These are phyloP conservation scores for Hyposoter didymator DNA, from an alignment of 2,888 invertebrate species.

Conservation along the genomic window DNA sequence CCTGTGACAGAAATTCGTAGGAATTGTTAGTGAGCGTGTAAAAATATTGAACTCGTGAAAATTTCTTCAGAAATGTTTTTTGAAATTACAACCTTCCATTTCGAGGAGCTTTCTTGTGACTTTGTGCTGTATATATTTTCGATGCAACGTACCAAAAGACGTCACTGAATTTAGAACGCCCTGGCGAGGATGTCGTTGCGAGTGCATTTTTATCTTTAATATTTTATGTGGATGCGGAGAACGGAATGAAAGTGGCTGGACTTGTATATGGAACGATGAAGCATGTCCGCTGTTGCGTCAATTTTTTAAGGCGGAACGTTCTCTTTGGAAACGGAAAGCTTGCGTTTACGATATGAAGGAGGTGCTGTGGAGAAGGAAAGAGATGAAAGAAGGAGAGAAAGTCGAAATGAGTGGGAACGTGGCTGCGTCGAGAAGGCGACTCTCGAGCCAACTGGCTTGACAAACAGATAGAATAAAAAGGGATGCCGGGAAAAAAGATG, in stretches of 20 bases:
- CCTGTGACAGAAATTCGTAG: background rate
- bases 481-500: slow-evolving; percentile 12
- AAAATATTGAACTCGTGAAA: background rate
- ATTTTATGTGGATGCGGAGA: slow-evolving; percentile 34
- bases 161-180: slow-evolving; percentile 7
- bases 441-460: slow-evolving; percentile 22
- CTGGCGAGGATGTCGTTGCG: slow-evolving; percentile 2
- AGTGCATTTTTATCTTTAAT: slow-evolving; percentile 54
- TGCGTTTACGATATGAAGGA: slow-evolving; percentile 29
- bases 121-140: background rate
- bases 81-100: background rate
- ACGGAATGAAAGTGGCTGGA: slow-evolving; percentile 18
- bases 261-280: background rate
- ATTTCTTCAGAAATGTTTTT: background rate
- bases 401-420: slow-evolving; percentile 3
- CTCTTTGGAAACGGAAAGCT: slow-evolving; percentile 16
- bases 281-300: slow-evolving; percentile 32
- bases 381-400: background rate
- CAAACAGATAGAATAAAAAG: slow-evolving; percentile 40
- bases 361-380: slow-evolving; percentile 14
- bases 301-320: slow-evolving; percentile 45
- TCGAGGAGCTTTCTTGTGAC: background rate
- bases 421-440: slow-evolving; percentile 38
- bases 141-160: background rate
- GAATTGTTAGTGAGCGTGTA: background rate